These are phyloP conservation scores for Micoletzkya japonica DNA, from an alignment of 2,888 invertebrate genomes.

Conservation along the genomic window DNA sequence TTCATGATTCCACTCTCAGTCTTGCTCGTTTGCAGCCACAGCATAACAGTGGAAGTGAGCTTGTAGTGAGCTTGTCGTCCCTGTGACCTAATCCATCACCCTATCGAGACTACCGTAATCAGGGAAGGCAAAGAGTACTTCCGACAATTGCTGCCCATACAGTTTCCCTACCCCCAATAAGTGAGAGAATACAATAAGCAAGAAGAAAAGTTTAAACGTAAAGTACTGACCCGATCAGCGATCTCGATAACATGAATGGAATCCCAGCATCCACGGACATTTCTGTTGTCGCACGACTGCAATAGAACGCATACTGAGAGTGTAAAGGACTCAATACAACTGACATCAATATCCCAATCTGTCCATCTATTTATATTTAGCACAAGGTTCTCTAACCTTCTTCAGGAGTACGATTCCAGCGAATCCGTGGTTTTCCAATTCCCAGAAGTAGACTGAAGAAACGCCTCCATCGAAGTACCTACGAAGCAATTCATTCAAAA, in stretches of 20 bases:
- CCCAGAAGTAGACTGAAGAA: slow-evolving; percentile 98
- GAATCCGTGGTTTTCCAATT: slow-evolving; percentile 92
- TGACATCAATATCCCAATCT: too few relatives aligned
- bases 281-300: too few relatives aligned
- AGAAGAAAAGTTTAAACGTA: too few relatives aligned
- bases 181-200: too few relatives aligned
- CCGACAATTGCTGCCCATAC: too few relatives aligned
- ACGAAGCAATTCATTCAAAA: slow-evolving; percentile 4
- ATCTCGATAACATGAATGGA: slow-evolving; percentile 99
- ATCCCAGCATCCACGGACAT: slow-evolving; percentile 99
- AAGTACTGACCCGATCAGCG: slow-evolving; percentile 67
- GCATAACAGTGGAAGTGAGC: slow-evolving; percentile 96
- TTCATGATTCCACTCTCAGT: slow-evolving; percentile 95
- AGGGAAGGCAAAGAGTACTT: too few relatives aligned
- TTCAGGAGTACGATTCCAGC: slow-evolving; percentile 97
- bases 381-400: slow-evolving; percentile 73
- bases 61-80: slow-evolving; percentile 74
- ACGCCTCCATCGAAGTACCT: slow-evolving; percentile 98
- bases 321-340: too few relatives aligned
- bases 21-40: slow-evolving; percentile 93
- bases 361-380: too few relatives aligned
- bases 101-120: too few relatives aligned
- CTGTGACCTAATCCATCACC: too few relatives aligned
- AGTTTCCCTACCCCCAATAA: too few relatives aligned
- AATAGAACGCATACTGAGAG: too few relatives aligned